Conservation (phyloP, 2,888 invertebrate genomes). For the Clanis bilineata region DNA sequence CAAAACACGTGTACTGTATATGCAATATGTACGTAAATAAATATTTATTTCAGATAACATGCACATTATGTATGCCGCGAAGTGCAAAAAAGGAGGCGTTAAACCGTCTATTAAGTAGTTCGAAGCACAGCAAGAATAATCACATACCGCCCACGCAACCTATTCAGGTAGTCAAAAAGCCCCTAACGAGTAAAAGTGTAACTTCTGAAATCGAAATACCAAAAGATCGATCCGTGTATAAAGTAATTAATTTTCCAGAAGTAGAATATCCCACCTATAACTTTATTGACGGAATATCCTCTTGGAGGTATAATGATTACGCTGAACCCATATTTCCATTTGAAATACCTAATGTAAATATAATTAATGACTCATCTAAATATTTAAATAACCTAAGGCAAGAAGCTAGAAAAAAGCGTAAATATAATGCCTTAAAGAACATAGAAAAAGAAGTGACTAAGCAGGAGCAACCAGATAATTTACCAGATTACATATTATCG, state of each 20-base stretch:
- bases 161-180: not conserved
- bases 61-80: constrained; percentile 39
- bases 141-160: not conserved
- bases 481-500: not conserved
- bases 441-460: not conserved
- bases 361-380: constrained; percentile 4
- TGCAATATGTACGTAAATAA: constrained; percentile 3
- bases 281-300: constrained; percentile 21
- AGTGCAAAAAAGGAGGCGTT: constrained; percentile 26
- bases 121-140: not conserved
- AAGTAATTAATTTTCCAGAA: constrained; percentile 51
- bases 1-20: not conserved
- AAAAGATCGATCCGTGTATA: constrained; percentile 27
- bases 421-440: constrained; percentile 26
- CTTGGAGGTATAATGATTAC: constrained; percentile 19
- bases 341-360: constrained; percentile 18
- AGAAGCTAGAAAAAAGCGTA: constrained; percentile 36
- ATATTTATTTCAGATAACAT: constrained; percentile 42
- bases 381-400: constrained; percentile 34
- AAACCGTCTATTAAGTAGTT: constrained; percentile 21
- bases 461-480: constrained; percentile 12
- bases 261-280: constrained; percentile 42
- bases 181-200: not conserved
- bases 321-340: constrained; percentile 11
- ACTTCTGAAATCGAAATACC: constrained; percentile 15